Evolutionary conservation across 2,888 invertebrate species (phyloP), one percentile per base, ranked within the genome.

Genomic region (Schizaphis graminum): DNA sequence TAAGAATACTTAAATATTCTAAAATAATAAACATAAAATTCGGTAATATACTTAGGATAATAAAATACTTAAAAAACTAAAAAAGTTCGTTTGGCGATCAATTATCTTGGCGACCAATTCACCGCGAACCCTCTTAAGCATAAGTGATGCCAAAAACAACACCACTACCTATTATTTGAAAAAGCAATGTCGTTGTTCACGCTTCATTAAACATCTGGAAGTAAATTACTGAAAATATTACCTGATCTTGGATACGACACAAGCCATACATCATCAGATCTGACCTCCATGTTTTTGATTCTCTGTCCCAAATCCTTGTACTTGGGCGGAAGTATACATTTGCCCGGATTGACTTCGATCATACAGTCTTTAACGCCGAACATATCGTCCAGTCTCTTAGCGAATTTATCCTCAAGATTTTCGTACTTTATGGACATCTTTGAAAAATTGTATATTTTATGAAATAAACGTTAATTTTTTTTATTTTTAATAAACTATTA

Each of bases 191-290:
- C 21, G 89, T 56, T 89, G n/a, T 26, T 24, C 21, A 47, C 35
- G 26, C 21, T 35, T 77, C 35, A 21, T 77, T 77, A 77, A 77
- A 8, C 1, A 57, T n/a, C 88, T 26, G 87, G 87, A 92, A 92
- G 89, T 47, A 16, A 84, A 67, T 84, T 84, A 92, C 8, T 57
- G n/a, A 87, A 44, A 44, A 44, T 56, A 24, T 96, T 95, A 98
- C 98, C 98, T 95, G 98, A 98, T 95, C 98, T 97, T 0, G 99
- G 98, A 96, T 98, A 98, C 24, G 98, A 98, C 88, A 98, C 97
- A 96, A 98, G 96, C 97, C 98, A 98, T 0, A 98, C 97, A 95
- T 99, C 98, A 95, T 97, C 97, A 8, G 97, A 96, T 93, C 97
- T 96, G 4, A 98, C 97, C 93, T 97, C 96, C 95, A 98, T 97